Percentiles rank a stretch among this genome's conserved stretches.
These are phyloP conservation scores for Neosalanx taihuensis DNA, from an alignment of 2,797 vertebrate genomes.

Conservation along the genomic window DNA sequence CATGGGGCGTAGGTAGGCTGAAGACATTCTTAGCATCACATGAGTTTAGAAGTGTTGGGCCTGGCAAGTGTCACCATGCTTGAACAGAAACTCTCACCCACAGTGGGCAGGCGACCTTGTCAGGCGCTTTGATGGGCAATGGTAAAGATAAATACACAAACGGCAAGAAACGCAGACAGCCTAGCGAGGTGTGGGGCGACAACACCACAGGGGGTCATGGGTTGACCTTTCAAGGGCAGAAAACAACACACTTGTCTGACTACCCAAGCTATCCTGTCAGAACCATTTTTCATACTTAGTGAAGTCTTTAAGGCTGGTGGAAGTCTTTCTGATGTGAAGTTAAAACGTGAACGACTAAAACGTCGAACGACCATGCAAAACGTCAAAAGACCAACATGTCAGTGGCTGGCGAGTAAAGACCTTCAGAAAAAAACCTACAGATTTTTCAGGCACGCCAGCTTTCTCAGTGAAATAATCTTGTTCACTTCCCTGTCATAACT, in stretches of 20 bases:
- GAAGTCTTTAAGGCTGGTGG: conserved; percentile 5
- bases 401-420: conserved; percentile 1
- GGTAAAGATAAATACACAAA: conserved; percentile 36
- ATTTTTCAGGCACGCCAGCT: background rate
- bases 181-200: conserved; percentile 40
- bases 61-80: conserved; percentile 26
- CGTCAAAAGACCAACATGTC: background rate
- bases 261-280: conserved; percentile 31
- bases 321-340: background rate
- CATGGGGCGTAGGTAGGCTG: conserved; percentile 20
- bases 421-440: background rate
- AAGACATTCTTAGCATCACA: conserved; percentile 21
- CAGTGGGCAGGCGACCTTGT: conserved; percentile 13
- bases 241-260: conserved; percentile 20
- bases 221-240: conserved; percentile 43
- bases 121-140: conserved; percentile 17
- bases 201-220: conserved; percentile 31
- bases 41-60: conserved; percentile 35
- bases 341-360: conserved; percentile 3
- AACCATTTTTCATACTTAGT: conserved; percentile 20
- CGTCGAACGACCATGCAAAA: background rate
- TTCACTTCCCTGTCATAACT: conserved; percentile 3
- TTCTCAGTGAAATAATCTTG: background rate
- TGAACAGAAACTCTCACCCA: conserved; percentile 18
- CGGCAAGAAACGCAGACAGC: conserved; percentile 21